Evolutionary conservation across 2,888 invertebrate species (phyloP).

Genomic region (Chloromyia formosa): DNA sequence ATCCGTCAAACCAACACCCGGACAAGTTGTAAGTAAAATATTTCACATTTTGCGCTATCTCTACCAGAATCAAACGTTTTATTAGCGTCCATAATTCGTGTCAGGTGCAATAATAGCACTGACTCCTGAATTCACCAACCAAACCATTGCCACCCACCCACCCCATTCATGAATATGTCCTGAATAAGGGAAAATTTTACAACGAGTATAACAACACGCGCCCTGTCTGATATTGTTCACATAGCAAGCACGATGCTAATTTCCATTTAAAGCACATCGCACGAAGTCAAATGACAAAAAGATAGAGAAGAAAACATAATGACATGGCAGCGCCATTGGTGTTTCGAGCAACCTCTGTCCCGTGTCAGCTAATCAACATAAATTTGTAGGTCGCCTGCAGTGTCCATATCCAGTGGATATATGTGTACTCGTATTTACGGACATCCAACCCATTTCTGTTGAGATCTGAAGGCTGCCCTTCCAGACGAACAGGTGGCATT

Average conservation of each 20-base stretch:
- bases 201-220: too few species aligned
- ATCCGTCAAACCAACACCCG: neutral
- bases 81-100: conserved; percentile 35
- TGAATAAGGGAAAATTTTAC: too few species aligned
- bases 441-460: neutral
- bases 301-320: too few species aligned
- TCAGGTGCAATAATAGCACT: conserved; percentile 40
- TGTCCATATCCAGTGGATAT: neutral
- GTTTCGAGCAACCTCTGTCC: too few species aligned
- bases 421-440: neutral
- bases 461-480: neutral
- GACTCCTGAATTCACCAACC: conserved; percentile 3
- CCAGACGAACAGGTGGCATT: conserved; percentile 31
- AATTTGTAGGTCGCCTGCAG: conserved; percentile 18
- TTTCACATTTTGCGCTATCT: conserved; percentile 8
- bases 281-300: neutral
- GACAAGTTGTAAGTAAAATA: neutral
- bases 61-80: conserved; percentile 24
- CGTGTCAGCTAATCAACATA: neutral
- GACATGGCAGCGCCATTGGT: neutral
- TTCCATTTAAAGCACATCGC: too few species aligned
- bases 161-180: neutral
- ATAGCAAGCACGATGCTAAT: too few species aligned
- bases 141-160: neutral
- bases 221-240: too few species aligned